phyloP scores from a whole-genome alignment of 2,888 invertebrate species.

The Eulithis testata region DNA sequence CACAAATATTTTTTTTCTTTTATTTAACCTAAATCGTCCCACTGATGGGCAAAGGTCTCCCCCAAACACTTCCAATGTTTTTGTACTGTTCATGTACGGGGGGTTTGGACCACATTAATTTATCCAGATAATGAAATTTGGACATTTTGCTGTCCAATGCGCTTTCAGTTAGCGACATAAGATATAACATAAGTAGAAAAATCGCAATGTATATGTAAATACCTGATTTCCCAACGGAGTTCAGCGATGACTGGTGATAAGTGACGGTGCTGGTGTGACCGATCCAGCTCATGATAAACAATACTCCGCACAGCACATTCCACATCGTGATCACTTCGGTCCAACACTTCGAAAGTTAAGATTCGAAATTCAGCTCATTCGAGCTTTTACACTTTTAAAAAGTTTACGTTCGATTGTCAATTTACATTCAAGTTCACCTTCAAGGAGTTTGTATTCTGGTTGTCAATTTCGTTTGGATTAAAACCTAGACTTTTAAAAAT shows the following conservation, averaged over 20 bases:
- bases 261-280: conserved; percentile 64
- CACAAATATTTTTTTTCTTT: too few relatives aligned
- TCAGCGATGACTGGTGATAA: conserved; percentile 61
- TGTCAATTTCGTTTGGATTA: not conserved
- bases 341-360: conserved; percentile 22
- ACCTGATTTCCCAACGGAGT: conserved; percentile 66
- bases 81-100: too few relatives aligned
- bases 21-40: too few relatives aligned
- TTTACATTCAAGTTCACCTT: conserved; percentile 4
- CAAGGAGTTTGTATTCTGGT: conserved; percentile 4
- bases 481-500: conserved; percentile 1
- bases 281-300: conserved; percentile 69
- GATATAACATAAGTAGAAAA: too few relatives aligned
- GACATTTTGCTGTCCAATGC: too few relatives aligned
- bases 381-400: conserved; percentile 16
- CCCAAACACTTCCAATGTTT: too few relatives aligned
- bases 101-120: too few relatives aligned
- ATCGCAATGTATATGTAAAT: conserved; percentile 28
- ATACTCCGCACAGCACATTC: conserved; percentile 55
- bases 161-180: too few relatives aligned
- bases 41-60: too few relatives aligned
- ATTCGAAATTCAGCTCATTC: conserved; percentile 14
- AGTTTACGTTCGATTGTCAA: conserved; percentile 18
- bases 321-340: conserved; percentile 58
- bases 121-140: too few relatives aligned